phyloP scores from a whole-genome alignment of 92 coral and sea anemone genomes.

The Paramuricea clavata region DNA sequence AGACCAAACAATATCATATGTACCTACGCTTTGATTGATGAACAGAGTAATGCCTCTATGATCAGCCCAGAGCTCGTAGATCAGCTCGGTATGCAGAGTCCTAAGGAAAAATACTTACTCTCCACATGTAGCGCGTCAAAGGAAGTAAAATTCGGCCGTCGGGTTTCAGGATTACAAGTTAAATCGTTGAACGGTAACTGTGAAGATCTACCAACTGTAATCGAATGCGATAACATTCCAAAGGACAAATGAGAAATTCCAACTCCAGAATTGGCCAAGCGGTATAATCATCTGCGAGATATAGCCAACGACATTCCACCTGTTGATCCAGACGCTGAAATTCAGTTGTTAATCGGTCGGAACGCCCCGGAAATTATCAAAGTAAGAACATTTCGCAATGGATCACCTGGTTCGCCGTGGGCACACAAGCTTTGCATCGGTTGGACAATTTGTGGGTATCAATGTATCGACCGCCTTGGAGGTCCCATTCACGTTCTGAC shows the following conservation, averaged over 20 bases:
- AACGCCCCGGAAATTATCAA: slow-evolving; percentile 54
- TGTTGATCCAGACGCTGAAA: slow-evolving; percentile 30
- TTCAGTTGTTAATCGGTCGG: slow-evolving; percentile 54
- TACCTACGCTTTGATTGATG: slow-evolving; percentile 66
- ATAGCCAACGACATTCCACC: slow-evolving; percentile 65
- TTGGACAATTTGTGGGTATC: slow-evolving; percentile 11
- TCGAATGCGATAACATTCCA: slow-evolving; percentile 71
- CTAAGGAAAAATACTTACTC: slow-evolving; percentile 52
- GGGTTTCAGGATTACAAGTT: slow-evolving; percentile 51
- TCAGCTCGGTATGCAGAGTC: slow-evolving; percentile 59
- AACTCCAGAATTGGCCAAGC: slow-evolving; percentile 67
- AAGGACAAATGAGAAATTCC: slow-evolving; percentile 71
- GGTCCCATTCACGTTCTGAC: slow-evolving; percentile 9
- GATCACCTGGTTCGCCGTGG: slow-evolving; percentile 52
- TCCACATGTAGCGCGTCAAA: slow-evolving; percentile 68
- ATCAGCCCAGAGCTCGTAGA: slow-evolving; percentile 63
- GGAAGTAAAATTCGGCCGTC: slow-evolving; percentile 68
- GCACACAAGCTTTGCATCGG: slow-evolving; percentile 41
- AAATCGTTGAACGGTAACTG: slow-evolving; percentile 45
- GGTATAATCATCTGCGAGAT: slow-evolving; percentile 44
- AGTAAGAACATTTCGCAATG: slow-evolving; percentile 48
- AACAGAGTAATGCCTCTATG: slow-evolving; percentile 72
- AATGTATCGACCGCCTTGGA: background rate
- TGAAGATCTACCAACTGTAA: slow-evolving; percentile 61
- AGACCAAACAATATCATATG: slow-evolving; percentile 18